Base-by-base conservation (phyloP, 2,113 vertebrate species). In the Callaeas wilsoni region DNA sequence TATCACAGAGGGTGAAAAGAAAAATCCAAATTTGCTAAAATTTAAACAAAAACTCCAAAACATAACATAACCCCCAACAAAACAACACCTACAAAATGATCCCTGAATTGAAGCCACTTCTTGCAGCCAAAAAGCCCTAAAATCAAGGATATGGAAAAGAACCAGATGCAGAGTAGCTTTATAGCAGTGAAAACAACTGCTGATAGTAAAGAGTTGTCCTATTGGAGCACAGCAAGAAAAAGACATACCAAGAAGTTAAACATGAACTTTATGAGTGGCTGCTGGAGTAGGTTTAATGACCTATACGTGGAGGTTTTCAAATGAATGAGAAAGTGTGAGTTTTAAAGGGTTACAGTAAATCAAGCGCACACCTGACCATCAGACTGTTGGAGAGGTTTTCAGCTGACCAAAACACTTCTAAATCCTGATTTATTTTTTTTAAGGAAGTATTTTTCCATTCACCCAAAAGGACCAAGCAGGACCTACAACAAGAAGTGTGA, bases 201-300 rank as follows among this genome's bases (percentile, higher is more conserved):
- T 29, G 4, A 10, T 20, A 50, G 42, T 32, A 8, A 47, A 27
- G 27, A 21, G 53, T 6, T 87, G 62, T 55, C 30, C 26, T 81
- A 50, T 4, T 22, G 30, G 22, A 70, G 35, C n/a, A 27, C 55
- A 53, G 41, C 5, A 59, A 82, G 39, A 25, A 26, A 33, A 73
- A 52, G 64, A 44, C 64, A 84, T 22, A 67, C 84, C 44, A 76
- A 13, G 85, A 79, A 27, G 95, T 95, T 96, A 94, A 97, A 84
- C 41, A 81, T 96, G 95, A 95, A 76, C 42, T 81, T 68, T 17
- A 39, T 39, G n/a, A 49, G 52, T 33, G 33, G 63, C 41, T 57
- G 29, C 18, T 57, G 64, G 64, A 57, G 42, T 47, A 57, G 42
- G 29, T 33, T 47, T 84, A 74, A 70, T 30, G 17, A 70, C 69